A percentile compares a stretch with the other conserved stretches of the same genome.
Conservation (phyloP, 2,113 vertebrate species). For the Melanerpes aurifrons region DNA sequence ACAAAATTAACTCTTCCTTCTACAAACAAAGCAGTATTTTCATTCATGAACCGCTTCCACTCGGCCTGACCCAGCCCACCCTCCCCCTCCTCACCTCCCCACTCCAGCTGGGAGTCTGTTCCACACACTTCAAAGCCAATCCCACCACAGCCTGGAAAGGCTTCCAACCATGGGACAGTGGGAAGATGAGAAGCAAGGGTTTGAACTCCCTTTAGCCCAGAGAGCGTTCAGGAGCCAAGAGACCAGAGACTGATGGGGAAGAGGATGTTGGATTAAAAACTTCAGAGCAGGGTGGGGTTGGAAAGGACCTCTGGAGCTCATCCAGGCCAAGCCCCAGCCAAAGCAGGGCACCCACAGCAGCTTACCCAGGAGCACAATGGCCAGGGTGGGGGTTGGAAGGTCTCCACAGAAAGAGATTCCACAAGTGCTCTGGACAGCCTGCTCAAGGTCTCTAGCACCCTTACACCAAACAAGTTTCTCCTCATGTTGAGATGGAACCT, state of each 20-base stretch:
- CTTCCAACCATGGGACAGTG: constrained; percentile 23
- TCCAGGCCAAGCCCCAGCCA: no score
- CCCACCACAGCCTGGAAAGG: not conserved
- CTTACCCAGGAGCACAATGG: no score
- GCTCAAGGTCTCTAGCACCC: no score
- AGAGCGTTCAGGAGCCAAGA: not conserved
- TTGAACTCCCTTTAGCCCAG: not conserved
- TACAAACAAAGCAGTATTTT: constrained; percentile 71
- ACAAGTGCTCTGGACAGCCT: no score
- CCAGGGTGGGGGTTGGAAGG: no score
- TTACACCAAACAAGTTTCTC: no score
- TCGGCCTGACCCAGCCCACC: not conserved
- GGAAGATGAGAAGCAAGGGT: constrained; percentile 21
- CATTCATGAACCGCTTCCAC: constrained; percentile 56
- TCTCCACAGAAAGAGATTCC: no score
- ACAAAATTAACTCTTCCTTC: constrained; percentile 71
- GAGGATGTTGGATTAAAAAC: not conserved
- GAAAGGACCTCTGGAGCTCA: no score
- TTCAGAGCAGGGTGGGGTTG: no score
- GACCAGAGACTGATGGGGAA: accelerated
- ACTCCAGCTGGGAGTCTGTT: not conserved
- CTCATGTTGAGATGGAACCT: no score
- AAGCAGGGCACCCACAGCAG: no score
- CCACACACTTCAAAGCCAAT: constrained; percentile 33
- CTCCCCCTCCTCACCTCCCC: constrained; percentile 48